These are phyloP conservation scores for Tetranychus urticae DNA, from an alignment of 1,140 invertebrate genomes.

Conservation along the genomic window DNA sequence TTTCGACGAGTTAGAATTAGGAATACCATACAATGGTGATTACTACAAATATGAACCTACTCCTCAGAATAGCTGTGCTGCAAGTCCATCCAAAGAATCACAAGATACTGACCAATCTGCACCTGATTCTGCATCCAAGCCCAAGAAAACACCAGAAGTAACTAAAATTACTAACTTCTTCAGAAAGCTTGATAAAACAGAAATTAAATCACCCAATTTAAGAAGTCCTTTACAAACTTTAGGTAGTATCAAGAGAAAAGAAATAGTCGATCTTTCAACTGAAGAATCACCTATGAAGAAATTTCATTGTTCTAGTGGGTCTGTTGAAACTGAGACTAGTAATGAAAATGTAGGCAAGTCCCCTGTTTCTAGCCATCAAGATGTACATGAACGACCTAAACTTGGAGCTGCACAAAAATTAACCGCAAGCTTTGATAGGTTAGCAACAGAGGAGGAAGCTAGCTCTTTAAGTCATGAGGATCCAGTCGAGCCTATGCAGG, in stretches of 20 bases:
- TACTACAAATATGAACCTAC: not conserved
- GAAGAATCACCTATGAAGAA: not conserved
- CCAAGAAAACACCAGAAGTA: not conserved
- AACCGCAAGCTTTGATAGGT: too few species aligned
- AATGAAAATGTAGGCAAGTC: too few species aligned
- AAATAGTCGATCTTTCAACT: not conserved
- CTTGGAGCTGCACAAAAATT: too few species aligned
- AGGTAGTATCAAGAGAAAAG: not conserved
- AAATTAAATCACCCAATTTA: not conserved
- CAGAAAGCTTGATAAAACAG: not conserved
- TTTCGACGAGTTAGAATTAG: constrained; percentile 59
- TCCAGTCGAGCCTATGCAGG: too few species aligned
- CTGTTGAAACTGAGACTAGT: too few species aligned
- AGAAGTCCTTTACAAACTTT: not conserved
- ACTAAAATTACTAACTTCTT: not conserved
- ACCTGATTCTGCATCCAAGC: not conserved
- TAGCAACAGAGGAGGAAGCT: too few species aligned
- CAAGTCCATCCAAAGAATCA: not conserved
- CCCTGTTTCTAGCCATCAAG: too few species aligned
- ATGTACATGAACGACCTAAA: too few species aligned
- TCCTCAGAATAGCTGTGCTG: not conserved
- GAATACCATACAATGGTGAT: constrained; percentile 30
- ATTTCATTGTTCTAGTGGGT: not conserved
- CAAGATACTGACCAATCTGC: not conserved
- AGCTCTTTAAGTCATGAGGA: too few species aligned